A percentile compares a stretch with the other conserved stretches of the same genome.
phyloP scores from a whole-genome alignment of 2,113 vertebrate species.

The Gasterosteus nipponicus region DNA sequence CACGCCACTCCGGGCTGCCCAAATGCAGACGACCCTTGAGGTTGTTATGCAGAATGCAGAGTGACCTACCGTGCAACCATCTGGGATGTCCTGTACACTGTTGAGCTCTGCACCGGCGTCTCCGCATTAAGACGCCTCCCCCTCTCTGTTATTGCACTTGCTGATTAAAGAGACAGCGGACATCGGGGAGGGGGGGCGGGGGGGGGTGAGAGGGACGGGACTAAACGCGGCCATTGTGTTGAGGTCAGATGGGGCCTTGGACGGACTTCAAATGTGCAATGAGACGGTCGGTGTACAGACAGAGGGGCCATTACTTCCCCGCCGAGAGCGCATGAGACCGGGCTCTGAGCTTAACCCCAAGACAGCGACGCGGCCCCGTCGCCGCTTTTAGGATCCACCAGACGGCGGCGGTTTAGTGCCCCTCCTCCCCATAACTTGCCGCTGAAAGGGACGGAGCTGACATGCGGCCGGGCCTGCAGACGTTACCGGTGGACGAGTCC shows the following conservation, averaged over 20 bases:
- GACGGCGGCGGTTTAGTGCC: neutral
- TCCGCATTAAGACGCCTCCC: conserved; percentile 33
- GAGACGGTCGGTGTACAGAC: conserved; percentile 66
- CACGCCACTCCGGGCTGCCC: neutral
- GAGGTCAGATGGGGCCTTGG: conserved; percentile 67
- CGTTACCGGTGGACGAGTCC: conserved; percentile 8
- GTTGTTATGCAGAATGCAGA: conserved; percentile 24
- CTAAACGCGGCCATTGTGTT: conserved; percentile 53
- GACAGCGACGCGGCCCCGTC: conserved; percentile 48
- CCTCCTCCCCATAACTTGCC: conserved; percentile 16
- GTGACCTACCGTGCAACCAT: conserved; percentile 34
- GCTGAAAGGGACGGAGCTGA: conserved; percentile 31
- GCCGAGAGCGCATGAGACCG: conserved; percentile 65
- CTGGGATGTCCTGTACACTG: conserved; percentile 52
- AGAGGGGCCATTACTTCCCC: conserved; percentile 64
- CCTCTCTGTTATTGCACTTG: conserved; percentile 41
- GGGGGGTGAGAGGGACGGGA: too few relatives aligned
- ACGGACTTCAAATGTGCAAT: conserved; percentile 66
- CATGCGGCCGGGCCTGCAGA: conserved; percentile 18
- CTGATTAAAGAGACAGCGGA: conserved; percentile 53
- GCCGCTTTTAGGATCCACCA: conserved; percentile 38
- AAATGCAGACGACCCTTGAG: conserved; percentile 10
- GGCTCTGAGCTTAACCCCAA: conserved; percentile 53
- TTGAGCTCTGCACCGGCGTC: conserved; percentile 54
- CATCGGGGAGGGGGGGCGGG: conserved; percentile 15